Evolutionary conservation across 2,797 vertebrate species (phyloP).

Genomic region (Rachycentron canadum): DNA sequence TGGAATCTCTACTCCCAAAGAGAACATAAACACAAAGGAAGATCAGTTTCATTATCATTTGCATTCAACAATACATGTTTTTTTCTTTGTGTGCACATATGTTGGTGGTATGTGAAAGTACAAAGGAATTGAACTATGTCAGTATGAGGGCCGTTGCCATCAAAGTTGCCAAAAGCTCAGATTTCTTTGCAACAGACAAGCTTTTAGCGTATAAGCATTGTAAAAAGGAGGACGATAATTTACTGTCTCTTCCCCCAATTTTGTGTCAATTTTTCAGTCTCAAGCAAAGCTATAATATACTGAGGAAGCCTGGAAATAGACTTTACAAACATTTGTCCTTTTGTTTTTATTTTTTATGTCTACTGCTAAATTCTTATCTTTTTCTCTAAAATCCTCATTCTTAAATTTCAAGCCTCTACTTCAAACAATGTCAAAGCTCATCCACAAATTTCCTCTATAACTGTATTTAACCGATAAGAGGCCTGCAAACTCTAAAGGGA

Average conservation of each 20-base stretch:
- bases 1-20: constrained; percentile 91
- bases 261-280: not conserved
- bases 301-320: not conserved
- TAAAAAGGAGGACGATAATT: too few relatives aligned
- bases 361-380: not conserved
- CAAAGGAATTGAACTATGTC: not conserved
- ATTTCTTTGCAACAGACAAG: constrained; percentile 45
- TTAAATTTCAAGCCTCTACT: not conserved
- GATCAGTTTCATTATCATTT: constrained; percentile 34
- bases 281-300: not conserved
- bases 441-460: too few relatives aligned
- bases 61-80: not conserved
- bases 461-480: not conserved
- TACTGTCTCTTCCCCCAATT: not conserved
- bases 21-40: constrained; percentile 62
- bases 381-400: not conserved
- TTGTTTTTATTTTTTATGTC: too few relatives aligned
- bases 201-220: constrained; percentile 29
- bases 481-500: not conserved
- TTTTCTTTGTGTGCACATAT: not conserved
- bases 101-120: not conserved
- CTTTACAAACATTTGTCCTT: too few relatives aligned
- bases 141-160: not conserved
- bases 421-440: not conserved
- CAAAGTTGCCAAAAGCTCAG: not conserved